Evolutionary conservation across 2,888 invertebrate species (phyloP).

Genomic region (Toxonevra muliebris): DNA sequence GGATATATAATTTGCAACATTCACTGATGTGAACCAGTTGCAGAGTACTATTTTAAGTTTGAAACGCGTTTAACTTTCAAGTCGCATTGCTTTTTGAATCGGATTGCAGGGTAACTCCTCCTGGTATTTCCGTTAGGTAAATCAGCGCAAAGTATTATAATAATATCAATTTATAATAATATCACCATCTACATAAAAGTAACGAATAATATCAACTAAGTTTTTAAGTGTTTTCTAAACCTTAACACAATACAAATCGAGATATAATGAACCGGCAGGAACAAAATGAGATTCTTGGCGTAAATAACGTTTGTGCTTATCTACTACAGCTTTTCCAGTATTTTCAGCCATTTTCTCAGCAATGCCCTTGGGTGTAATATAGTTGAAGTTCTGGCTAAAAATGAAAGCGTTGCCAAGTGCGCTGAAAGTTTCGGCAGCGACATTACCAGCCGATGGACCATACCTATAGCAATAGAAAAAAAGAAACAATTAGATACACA

Average conservation of each 20-base stretch:
- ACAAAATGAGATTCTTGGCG: constrained; percentile 53
- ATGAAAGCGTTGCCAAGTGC: constrained; percentile 76
- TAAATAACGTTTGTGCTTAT: constrained; percentile 59
- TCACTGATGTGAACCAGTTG: too few species aligned
- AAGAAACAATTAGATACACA: too few species aligned
- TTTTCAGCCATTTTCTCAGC: constrained; percentile 72
- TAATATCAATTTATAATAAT: too few species aligned
- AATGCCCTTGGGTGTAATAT: constrained; percentile 74
- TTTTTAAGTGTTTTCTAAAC: constrained; percentile 28
- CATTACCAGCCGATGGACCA: constrained; percentile 72
- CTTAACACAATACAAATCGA: constrained; percentile 56
- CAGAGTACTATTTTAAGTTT: too few species aligned
- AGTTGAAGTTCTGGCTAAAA: constrained; percentile 72
- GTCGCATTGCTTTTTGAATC: too few species aligned
- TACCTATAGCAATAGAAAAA: constrained; percentile 67
- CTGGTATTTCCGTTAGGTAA: too few species aligned
- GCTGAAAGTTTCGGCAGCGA: constrained; percentile 74
- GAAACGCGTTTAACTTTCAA: too few species aligned
- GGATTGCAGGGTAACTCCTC: too few species aligned
- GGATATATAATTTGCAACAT: too few species aligned
- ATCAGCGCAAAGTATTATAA: too few species aligned
- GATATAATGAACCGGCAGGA: constrained; percentile 59
- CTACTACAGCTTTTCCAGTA: constrained; percentile 69
- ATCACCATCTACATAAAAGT: too few species aligned
- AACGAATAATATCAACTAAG: neutral